These are phyloP conservation scores for Suncus etruscus DNA, from an alignment of 2,113 vertebrate genomes.

Conservation along the genomic window DNA sequence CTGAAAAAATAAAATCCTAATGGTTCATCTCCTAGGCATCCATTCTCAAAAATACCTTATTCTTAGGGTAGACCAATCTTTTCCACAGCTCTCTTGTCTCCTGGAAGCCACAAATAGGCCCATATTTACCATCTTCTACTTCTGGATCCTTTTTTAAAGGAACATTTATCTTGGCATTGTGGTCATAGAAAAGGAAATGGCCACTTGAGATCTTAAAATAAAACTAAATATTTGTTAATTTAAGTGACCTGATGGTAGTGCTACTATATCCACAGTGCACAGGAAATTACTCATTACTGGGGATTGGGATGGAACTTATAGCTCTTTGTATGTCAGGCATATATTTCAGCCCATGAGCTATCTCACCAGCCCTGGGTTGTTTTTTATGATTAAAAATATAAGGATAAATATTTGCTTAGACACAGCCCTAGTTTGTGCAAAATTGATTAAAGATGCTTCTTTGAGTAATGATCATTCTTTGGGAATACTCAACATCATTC, in stretches of 20 bases:
- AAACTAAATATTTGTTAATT: too few relatives aligned
- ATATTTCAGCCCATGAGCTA: too few relatives aligned
- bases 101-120: background rate
- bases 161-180: background rate
- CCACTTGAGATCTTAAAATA: conserved; percentile 26
- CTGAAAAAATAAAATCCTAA: conserved; percentile 46
- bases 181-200: conserved; percentile 48
- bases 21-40: background rate
- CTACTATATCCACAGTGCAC: too few relatives aligned
- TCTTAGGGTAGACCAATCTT: background rate
- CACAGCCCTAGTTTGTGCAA: conserved; percentile 34
- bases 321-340: too few relatives aligned
- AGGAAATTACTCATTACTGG: too few relatives aligned
- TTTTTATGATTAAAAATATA: background rate
- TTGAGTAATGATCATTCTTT: conserved; percentile 21
- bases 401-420: conserved; percentile 49
- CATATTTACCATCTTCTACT: background rate
- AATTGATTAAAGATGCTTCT: conserved; percentile 50
- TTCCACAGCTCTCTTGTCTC: background rate
- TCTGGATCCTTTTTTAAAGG: conserved; percentile 6
- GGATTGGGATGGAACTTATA: too few relatives aligned
- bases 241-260: too few relatives aligned
- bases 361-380: background rate
- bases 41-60: background rate
- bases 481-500: conserved; percentile 52